These are phyloP conservation scores for Patagioenas fasciata DNA, from an alignment of 2,113 vertebrate genomes.

Conservation along the genomic window DNA sequence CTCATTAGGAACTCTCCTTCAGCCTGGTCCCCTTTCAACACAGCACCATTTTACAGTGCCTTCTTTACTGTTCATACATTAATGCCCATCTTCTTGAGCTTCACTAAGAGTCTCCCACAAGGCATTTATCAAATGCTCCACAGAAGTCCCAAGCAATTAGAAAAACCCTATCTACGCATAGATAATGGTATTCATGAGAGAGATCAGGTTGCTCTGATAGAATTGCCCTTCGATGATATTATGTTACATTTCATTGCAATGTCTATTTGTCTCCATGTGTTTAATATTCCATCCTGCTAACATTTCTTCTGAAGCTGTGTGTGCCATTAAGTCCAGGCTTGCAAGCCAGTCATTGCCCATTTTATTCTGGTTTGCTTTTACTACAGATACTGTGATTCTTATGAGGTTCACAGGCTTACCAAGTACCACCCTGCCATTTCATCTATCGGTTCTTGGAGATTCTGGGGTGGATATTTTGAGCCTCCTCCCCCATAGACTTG, in stretches of 20 bases:
- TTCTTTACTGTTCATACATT: not conserved
- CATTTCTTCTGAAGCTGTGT: not conserved
- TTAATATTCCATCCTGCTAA: not conserved
- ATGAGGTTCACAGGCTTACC: no score
- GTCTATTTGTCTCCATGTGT: not conserved
- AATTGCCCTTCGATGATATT: not conserved
- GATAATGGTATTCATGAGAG: not conserved
- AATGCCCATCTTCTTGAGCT: not conserved
- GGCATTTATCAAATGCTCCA: not conserved
- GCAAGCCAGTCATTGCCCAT: not conserved
- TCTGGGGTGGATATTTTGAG: no score
- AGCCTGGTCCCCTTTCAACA: no score
- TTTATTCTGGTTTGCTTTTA: not conserved
- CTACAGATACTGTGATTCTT: no score
- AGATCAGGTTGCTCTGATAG: not conserved
- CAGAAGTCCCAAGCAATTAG: not conserved
- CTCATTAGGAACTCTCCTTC: not conserved
- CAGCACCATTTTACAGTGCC: not conserved
- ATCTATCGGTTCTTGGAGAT: no score
- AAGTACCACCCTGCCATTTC: no score
- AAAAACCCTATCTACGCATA: not conserved
- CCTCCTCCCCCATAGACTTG: no score
- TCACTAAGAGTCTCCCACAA: not conserved
- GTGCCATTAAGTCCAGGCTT: not conserved
- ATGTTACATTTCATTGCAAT: not conserved